Evolutionary conservation across 2,888 invertebrate genomes (phyloP), one percentile per base, ranked within the genome.

Genomic region (Terebella lapidaria): DNA sequence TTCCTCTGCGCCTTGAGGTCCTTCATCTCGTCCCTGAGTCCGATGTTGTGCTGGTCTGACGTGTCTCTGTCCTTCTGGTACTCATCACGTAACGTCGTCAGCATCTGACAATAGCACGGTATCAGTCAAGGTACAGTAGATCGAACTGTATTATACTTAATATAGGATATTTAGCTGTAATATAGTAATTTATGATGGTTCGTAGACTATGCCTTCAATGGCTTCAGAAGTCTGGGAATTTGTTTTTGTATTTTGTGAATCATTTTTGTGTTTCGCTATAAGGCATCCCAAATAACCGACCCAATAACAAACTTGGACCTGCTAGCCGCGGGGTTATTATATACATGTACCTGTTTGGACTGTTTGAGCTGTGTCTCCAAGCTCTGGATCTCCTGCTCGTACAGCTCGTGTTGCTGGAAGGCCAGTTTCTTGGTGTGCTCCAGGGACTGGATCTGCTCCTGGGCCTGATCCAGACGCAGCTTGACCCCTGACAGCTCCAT

Each of bases 391-490:
- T 77, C 76, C 59, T 75, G 72, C 51, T 74, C 70, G 4, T 69
- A 63, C 15, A 73, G 64, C n/a, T 72, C 67, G 35, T 72, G 64
- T 58, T 76, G 75, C 58, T 76, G 74, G 53, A 70, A 66, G 24
- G 71, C 69, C 5, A 73, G 61, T 46, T 69, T 70, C 63, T 73
- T 75, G 30, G 69, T 69, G 42, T 71, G 74, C 59, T 76, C 75
- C 54, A 76, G 58, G 5, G 67, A 62, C 54, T 70, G 67, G 45
- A 73, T 68, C 59, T 75, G 74, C 54, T 76, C 76, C 56, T 72
- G 59, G 0, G 71, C 70, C n/a, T 72, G 62, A 61, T 77, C 76
- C 46, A 75, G 73, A 42, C 64, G 71, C 0, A 70, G 68, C 57
- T 73, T 71, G 2, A 72, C 70, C 51, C 70, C 71, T 3, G 72